Conservation (phyloP, 2,797 vertebrate genomes). For the Taeniopygia guttata region DNA sequence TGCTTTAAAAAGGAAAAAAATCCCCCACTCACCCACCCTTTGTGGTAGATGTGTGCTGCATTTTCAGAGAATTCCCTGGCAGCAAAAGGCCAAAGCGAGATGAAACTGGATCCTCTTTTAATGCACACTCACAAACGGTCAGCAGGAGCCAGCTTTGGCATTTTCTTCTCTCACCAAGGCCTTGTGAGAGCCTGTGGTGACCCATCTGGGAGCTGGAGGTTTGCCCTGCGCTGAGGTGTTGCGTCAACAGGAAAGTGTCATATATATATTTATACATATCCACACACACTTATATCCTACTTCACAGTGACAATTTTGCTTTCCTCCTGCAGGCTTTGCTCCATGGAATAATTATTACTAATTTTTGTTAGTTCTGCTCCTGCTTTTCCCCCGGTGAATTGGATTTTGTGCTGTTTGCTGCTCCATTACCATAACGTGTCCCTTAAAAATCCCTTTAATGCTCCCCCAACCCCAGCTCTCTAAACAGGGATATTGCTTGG, state of each 20-base stretch:
- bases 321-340: not conserved
- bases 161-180: not conserved
- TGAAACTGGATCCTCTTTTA: not conserved
- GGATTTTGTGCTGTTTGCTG: not conserved
- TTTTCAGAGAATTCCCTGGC: not conserved
- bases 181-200: not conserved
- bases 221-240: not conserved
- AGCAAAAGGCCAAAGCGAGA: not conserved
- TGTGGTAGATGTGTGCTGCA: fast-evolving
- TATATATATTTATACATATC: not conserved
- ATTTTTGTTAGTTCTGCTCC: not conserved
- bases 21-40: fast-evolving
- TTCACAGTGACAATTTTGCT: not conserved
- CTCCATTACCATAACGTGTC: not conserved
- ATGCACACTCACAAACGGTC: not conserved
- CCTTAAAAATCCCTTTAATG: not conserved
- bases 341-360: not conserved
- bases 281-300: not conserved
- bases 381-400: not conserved
- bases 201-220: constrained; percentile 30
- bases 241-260: not conserved
- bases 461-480: not conserved
- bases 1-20: not conserved
- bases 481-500: not conserved
- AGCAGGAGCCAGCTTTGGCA: not conserved